These are phyloP conservation scores for Pantherophis alleghaniensis DNA, from an alignment of 2,797 vertebrate species.

Conservation along the genomic window DNA sequence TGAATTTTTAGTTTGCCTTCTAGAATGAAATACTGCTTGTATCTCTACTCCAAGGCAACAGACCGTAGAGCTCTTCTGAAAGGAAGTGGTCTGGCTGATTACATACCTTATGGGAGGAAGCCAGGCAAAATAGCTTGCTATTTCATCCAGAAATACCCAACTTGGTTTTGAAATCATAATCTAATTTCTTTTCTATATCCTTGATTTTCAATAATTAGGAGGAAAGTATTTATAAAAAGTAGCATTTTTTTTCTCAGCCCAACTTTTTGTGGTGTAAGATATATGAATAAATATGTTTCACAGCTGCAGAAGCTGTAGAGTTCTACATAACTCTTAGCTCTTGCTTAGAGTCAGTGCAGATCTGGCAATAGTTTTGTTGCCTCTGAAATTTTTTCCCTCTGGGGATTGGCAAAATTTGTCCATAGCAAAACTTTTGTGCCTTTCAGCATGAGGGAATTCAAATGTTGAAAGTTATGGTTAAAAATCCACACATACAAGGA, in stretches of 20 bases:
- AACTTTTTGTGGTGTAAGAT: not conserved
- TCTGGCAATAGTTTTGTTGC: not conserved
- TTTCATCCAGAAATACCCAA: not conserved
- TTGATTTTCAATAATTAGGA: not conserved
- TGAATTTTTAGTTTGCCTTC: not conserved
- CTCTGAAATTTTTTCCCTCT: not conserved
- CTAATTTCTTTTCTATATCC: not conserved
- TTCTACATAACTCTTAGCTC: not conserved
- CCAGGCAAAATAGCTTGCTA: not conserved
- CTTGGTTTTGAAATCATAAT: not conserved
- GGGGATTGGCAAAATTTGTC: not conserved
- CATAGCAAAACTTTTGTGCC: not conserved
- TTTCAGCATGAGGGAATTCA: not conserved
- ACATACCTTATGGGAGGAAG: not conserved
- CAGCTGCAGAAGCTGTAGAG: not conserved
- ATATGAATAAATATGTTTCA: not conserved
- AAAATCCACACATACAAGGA: not conserved
- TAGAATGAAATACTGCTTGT: not conserved
- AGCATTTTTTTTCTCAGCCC: not conserved
- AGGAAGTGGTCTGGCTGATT: not conserved
- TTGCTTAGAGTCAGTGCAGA: not conserved
- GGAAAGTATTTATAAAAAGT: not conserved
- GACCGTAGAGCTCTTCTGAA: not conserved
- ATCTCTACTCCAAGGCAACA: not conserved
- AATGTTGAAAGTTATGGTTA: not conserved